phyloP scores from a whole-genome alignment of 2,797 vertebrate species.

The Tragopan temminckii region DNA sequence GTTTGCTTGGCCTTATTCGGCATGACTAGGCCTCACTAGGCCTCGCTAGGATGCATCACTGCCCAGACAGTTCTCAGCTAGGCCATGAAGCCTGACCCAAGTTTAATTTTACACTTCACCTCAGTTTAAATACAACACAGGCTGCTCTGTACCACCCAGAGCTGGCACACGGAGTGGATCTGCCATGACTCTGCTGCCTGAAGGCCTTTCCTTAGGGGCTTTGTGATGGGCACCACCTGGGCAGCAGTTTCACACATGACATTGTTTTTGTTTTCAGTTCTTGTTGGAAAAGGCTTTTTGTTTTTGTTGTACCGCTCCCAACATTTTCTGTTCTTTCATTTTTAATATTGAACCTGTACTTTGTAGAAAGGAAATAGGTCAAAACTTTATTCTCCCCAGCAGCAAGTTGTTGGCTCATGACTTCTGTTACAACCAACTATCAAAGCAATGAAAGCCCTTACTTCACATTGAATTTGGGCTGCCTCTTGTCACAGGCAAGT shows the following conservation, averaged over 20 bases:
- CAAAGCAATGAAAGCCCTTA: neutral
- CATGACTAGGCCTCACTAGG: no score
- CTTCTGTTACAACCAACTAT: neutral
- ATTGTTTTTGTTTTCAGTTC: neutral
- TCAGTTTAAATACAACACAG: neutral
- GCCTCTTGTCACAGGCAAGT: conserved; percentile 13
- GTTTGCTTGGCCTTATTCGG: no score
- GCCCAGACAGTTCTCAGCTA: neutral
- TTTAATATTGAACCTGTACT: conserved; percentile 15
- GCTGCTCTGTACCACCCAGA: neutral
- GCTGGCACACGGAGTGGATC: neutral
- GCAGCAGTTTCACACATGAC: neutral
- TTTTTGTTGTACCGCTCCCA: conserved; percentile 1
- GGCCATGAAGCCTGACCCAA: neutral
- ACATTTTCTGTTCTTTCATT: conserved; percentile 2
- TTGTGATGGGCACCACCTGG: neutral
- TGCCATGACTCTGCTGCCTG: neutral
- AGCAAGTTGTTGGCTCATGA: neutral
- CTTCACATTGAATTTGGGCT: conserved; percentile 5
- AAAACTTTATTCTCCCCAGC: neutral
- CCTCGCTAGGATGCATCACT: neutral
- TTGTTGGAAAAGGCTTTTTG: neutral
- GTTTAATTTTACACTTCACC: neutral
- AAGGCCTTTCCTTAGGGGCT: neutral
- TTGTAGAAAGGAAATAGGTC: neutral